These are phyloP conservation scores for Aspidiotus destructor DNA, from an alignment of 2,888 invertebrate genomes.

Conservation along the genomic window DNA sequence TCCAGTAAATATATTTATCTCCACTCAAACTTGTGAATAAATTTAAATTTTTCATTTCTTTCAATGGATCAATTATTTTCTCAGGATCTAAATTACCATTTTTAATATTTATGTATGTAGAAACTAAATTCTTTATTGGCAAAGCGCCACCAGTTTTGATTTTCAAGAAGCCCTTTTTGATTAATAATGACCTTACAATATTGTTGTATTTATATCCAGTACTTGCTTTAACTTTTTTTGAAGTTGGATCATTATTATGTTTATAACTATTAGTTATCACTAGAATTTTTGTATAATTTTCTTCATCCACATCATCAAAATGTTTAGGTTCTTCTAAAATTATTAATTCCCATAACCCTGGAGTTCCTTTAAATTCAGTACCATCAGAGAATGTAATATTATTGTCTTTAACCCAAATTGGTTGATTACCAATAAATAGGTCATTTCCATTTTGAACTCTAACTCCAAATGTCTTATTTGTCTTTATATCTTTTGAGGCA, in stretches of 20 bases:
- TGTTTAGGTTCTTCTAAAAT: background rate
- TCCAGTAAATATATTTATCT: background rate
- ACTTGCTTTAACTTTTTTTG: background rate
- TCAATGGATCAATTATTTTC: background rate
- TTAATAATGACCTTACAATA: background rate
- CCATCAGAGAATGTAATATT: background rate
- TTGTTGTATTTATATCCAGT: background rate
- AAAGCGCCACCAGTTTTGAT: background rate
- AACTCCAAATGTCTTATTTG: background rate
- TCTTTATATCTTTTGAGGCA: background rate
- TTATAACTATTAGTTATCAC: background rate
- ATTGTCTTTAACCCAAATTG: background rate
- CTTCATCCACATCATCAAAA: background rate
- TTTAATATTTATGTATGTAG: background rate
- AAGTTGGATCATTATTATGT: background rate
- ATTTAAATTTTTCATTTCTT: background rate
- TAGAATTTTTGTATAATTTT: background rate
- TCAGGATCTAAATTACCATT: constrained; percentile 2
- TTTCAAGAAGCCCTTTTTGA: background rate
- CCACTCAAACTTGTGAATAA: background rate
- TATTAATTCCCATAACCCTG: background rate
- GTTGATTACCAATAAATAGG: background rate
- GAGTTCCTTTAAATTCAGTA: background rate
- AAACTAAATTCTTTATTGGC: background rate
- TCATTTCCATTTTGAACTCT: constrained; percentile 1